phyloP scores from a whole-genome alignment of 2,797 vertebrate species.

The Schizopygopsis malacanthus region DNA sequence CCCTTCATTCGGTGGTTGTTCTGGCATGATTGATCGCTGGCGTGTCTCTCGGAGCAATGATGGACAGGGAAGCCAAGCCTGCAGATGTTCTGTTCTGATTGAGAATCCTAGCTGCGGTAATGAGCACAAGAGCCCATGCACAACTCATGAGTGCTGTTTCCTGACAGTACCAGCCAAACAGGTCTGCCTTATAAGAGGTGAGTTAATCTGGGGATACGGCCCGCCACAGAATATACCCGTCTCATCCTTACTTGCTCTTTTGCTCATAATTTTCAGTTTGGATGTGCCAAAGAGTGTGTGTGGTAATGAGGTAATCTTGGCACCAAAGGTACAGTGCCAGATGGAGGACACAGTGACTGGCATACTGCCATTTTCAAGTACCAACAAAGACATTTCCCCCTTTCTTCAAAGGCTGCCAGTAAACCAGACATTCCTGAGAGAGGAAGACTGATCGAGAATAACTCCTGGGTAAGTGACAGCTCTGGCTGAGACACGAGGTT shows the following conservation, averaged over 20 bases:
- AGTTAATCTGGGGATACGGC: conserved; percentile 27
- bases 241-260: conserved; percentile 28
- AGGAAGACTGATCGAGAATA: conserved; percentile 25
- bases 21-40: conserved; percentile 37
- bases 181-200: conserved; percentile 36
- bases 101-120: conserved; percentile 21
- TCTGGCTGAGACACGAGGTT: conserved; percentile 7
- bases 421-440: conserved; percentile 36
- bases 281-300: conserved; percentile 49
- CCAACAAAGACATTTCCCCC: conserved; percentile 56
- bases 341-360: conserved; percentile 56
- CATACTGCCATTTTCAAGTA: conserved; percentile 51
- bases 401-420: conserved; percentile 36
- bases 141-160: conserved; percentile 25
- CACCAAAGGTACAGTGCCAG: conserved; percentile 49
- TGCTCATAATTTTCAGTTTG: conserved; percentile 22
- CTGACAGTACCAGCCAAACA: conserved; percentile 28
- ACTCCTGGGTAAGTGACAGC: conserved; percentile 25
- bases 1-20: conserved; percentile 3
- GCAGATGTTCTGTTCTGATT: conserved; percentile 38
- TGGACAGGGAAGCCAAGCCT: conserved; percentile 33
- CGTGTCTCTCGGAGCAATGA: conserved; percentile 4
- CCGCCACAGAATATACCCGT: neutral
- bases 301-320: conserved; percentile 52
- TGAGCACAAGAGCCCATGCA: conserved; percentile 3